Conservation (phyloP, 92 coral and sea anemone species). For the Porites cylindrica region DNA sequence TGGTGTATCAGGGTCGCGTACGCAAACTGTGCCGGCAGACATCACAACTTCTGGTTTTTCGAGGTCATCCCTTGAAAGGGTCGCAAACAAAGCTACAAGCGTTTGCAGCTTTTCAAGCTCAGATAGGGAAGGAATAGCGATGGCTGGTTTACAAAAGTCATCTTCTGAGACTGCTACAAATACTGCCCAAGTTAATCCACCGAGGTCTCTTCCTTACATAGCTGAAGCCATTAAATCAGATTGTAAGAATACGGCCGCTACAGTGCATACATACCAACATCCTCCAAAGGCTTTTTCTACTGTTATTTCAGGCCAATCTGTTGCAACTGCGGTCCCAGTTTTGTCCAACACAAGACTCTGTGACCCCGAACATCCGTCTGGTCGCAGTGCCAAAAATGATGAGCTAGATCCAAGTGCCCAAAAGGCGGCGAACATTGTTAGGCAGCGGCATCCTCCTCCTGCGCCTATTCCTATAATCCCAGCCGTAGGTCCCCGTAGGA, state of each 20-base stretch:
- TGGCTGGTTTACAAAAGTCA: background rate
- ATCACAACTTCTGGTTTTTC: too few species aligned
- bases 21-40: too few species aligned
- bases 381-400: background rate
- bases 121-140: background rate
- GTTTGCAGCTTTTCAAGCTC: too few species aligned
- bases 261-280: too few species aligned
- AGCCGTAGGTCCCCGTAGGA: background rate
- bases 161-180: background rate
- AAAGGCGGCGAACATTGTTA: background rate
- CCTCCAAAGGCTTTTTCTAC: background rate
- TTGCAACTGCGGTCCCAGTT: background rate
- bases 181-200: background rate
- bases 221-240: too few species aligned
- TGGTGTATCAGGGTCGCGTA: background rate
- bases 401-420: background rate
- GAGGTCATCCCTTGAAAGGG: too few species aligned
- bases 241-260: too few species aligned
- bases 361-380: too few species aligned
- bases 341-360: background rate
- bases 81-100: too few species aligned
- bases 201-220: background rate
- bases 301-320: background rate
- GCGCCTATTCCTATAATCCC: background rate
- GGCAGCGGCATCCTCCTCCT: background rate